Evolutionary conservation across 1,140 invertebrate species (phyloP).

Genomic region (Cyrtorhinus lividipennis): DNA sequence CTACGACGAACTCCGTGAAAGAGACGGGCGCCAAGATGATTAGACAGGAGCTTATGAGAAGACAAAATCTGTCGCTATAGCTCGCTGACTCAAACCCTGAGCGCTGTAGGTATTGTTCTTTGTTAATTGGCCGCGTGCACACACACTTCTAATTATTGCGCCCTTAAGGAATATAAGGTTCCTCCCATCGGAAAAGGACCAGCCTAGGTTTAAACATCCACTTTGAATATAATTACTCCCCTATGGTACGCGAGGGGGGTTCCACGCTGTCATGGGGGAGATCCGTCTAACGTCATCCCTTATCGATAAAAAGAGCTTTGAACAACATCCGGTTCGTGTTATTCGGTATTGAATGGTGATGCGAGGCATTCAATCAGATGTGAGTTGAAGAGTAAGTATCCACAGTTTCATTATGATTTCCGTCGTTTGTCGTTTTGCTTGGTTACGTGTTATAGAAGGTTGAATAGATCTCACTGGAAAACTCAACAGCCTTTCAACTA

Average conservation of each 20-base stretch:
- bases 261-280: background rate
- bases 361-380: too few species aligned
- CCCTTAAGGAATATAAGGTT: conserved; percentile 3
- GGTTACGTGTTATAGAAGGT: too few species aligned
- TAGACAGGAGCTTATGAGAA: too few species aligned
- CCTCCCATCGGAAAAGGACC: background rate
- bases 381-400: too few species aligned
- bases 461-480: too few species aligned
- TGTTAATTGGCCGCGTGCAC: conserved; percentile 6
- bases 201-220: background rate
- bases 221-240: background rate
- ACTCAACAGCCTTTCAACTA: too few species aligned
- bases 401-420: too few species aligned
- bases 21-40: too few species aligned
- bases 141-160: conserved; percentile 2
- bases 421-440: too few species aligned
- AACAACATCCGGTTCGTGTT: background rate
- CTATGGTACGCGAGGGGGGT: background rate
- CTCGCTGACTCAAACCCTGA: background rate
- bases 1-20: too few species aligned
- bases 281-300: background rate
- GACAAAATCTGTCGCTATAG: too few species aligned
- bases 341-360: background rate
- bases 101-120: conserved; percentile 4
- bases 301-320: background rate